These are phyloP conservation scores for Pissodes strobi DNA, from an alignment of 1,140 invertebrate genomes.

Conservation along the genomic window DNA sequence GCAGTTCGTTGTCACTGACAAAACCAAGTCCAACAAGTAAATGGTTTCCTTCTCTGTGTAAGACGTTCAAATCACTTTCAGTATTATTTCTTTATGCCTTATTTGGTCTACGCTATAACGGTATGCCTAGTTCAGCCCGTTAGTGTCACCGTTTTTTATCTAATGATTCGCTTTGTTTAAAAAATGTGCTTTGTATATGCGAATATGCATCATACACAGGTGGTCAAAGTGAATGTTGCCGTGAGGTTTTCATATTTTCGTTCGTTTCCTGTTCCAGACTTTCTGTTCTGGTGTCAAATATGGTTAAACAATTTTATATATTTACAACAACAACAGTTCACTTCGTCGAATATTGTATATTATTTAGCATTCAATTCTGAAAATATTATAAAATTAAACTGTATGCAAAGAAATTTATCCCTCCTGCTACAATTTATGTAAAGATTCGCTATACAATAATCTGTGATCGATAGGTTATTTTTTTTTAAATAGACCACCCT, in stretches of 20 bases:
- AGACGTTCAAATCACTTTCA: slow-evolving; percentile 34
- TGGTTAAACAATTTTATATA: no score
- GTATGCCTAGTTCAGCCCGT: slow-evolving; percentile 22
- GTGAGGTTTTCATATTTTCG: neutral
- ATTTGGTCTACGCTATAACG: slow-evolving; percentile 27
- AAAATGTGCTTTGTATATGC: slow-evolving; percentile 14
- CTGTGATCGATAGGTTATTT: no score
- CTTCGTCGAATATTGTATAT: no score
- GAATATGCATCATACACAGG: slow-evolving; percentile 21
- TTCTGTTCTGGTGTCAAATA: no score
- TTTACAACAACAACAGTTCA: no score
- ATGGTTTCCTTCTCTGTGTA: slow-evolving; percentile 24
- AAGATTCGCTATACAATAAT: no score
- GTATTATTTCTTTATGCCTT: slow-evolving; percentile 30
- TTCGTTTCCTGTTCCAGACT: neutral
- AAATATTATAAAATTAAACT: no score
- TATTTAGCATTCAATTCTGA: no score
- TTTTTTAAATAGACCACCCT: no score
- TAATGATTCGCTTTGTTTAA: slow-evolving; percentile 23
- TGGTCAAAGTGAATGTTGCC: neutral
- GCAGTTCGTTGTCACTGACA: slow-evolving; percentile 9
- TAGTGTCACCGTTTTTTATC: slow-evolving; percentile 28
- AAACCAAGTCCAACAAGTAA: slow-evolving; percentile 23
- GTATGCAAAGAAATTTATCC: no score
- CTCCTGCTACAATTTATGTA: no score